These are phyloP conservation scores for Poecile montanus DNA, from an alignment of 2,797 vertebrate genomes.

Conservation along the genomic window DNA sequence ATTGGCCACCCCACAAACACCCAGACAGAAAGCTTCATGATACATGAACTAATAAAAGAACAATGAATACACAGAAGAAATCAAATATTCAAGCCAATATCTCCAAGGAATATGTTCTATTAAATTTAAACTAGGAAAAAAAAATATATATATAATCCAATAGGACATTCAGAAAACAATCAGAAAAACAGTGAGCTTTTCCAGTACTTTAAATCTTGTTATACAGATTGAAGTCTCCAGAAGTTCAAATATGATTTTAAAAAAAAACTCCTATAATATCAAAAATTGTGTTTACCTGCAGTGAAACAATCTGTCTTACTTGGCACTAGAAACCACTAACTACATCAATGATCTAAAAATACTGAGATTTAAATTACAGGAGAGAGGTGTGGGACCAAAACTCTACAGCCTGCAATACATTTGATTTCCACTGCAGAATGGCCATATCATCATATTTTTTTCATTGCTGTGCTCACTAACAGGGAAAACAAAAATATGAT, in stretches of 20 bases:
- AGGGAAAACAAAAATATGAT: conserved; percentile 12
- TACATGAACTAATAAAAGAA: neutral
- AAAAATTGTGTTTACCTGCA: conserved; percentile 54
- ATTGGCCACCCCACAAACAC: neutral
- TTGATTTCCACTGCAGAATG: conserved; percentile 10
- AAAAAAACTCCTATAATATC: conserved; percentile 7
- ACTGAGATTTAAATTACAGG: conserved; percentile 36
- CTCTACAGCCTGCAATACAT: neutral
- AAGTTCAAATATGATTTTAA: conserved; percentile 34
- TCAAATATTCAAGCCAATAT: conserved; percentile 11
- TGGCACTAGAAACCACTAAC: conserved; percentile 56
- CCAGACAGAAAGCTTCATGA: neutral
- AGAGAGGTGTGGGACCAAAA: neutral
- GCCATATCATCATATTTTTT: neutral
- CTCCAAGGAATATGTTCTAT: neutral
- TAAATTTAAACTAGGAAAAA: neutral
- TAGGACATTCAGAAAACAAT: neutral
- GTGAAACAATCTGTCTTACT: conserved; percentile 64
- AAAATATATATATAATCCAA: neutral
- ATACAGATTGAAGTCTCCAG: conserved; percentile 23
- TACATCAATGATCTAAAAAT: conserved; percentile 59
- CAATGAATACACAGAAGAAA: conserved; percentile 20
- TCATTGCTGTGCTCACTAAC: neutral
- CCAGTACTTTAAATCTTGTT: conserved; percentile 46
- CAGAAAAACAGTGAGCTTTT: neutral